Conservation (phyloP, 2,113 vertebrate genomes). For the Mus musculus region GRCm39 chr5:59012001-59012500, state of each 20-base stretch:
- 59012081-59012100: slow-evolving; percentile 71
- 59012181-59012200: slow-evolving; percentile 53
- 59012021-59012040: slow-evolving; percentile 40
- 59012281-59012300: neutral
- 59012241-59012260: neutral
- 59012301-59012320: neutral
- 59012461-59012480: neutral
- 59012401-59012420: neutral
- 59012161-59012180: neutral
- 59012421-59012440: fast-evolving
- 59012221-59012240: slow-evolving; percentile 35
- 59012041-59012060: slow-evolving; percentile 56
- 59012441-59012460: neutral
- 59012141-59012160: slow-evolving; percentile 36
- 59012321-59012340: neutral
- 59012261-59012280: neutral
- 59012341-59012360: neutral
- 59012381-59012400: neutral
- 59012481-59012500: neutral
- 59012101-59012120: slow-evolving; percentile 44
- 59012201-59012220: neutral
- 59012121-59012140: slow-evolving; percentile 70
- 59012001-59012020: neutral
- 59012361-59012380: neutral
- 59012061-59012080: slow-evolving; percentile 22